Percentiles rank a stretch among this genome's conserved stretches.
Evolutionary conservation across 2,797 vertebrate species (phyloP).

Genomic region (Harpagifer antarcticus): DNA sequence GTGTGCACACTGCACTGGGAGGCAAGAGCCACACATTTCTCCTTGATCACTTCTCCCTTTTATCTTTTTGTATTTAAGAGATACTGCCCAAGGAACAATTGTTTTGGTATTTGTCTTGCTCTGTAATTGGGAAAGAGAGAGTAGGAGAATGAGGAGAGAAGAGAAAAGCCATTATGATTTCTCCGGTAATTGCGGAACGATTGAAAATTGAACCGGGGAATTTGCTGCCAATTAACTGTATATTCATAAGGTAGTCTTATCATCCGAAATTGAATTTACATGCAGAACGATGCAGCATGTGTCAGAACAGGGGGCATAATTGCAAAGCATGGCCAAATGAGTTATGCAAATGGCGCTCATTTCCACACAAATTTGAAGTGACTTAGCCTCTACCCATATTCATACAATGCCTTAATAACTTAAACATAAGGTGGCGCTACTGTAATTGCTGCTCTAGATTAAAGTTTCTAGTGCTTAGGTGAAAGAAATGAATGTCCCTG

Average conservation of each 20-base stretch:
- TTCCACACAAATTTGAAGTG: slow-evolving; percentile 71
- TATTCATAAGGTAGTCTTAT: slow-evolving; percentile 74
- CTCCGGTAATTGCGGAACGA: slow-evolving; percentile 61
- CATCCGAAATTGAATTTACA: slow-evolving; percentile 71
- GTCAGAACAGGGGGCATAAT: slow-evolving; percentile 68
- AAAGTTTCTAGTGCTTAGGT: slow-evolving; percentile 50
- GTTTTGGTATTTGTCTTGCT: slow-evolving; percentile 62
- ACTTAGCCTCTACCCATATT: slow-evolving; percentile 66
- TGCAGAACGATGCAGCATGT: slow-evolving; percentile 64
- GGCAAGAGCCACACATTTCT: slow-evolving; percentile 69
- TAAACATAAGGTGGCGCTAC: slow-evolving; percentile 60
- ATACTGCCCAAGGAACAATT: slow-evolving; percentile 52
- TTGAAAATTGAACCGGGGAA: slow-evolving; percentile 71
- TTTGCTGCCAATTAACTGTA: slow-evolving; percentile 75
- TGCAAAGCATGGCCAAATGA: slow-evolving; percentile 71
- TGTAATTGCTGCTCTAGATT: slow-evolving; percentile 65
- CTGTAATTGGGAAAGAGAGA: slow-evolving; percentile 40
- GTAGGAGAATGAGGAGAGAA: slow-evolving; percentile 8
- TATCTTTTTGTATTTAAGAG: slow-evolving; percentile 61
- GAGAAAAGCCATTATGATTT: slow-evolving; percentile 53
- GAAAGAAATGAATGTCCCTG: slow-evolving; percentile 35
- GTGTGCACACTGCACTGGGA: slow-evolving; percentile 51
- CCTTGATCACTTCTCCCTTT: slow-evolving; percentile 75
- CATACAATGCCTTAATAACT: slow-evolving; percentile 69
- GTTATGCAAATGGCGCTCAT: slow-evolving; percentile 79